These are phyloP conservation scores for Ruditapes philippinarum DNA, from an alignment of 1,140 invertebrate genomes.

Conservation along the genomic window DNA sequence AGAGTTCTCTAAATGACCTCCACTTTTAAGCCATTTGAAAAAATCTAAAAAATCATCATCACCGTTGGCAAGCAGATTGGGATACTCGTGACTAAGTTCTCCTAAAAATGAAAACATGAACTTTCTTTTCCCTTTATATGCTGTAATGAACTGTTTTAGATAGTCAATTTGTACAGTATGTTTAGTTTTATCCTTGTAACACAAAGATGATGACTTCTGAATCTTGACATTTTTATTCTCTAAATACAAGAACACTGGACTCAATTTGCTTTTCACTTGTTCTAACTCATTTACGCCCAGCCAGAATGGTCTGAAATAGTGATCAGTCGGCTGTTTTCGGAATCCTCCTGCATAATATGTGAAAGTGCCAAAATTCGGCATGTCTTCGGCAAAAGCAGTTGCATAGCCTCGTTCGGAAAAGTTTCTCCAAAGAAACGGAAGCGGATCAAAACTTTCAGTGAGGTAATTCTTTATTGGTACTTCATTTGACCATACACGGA, in stretches of 20 bases:
- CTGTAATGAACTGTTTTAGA: slow-evolving; percentile 70
- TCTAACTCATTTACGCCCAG: slow-evolving; percentile 80
- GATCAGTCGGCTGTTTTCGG: slow-evolving; percentile 85
- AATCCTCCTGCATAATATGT: slow-evolving; percentile 87
- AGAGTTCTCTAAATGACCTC: slow-evolving; percentile 87
- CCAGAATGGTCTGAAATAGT: slow-evolving; percentile 86
- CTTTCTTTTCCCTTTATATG: slow-evolving; percentile 67
- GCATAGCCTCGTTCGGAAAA: slow-evolving; percentile 86
- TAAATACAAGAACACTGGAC: slow-evolving; percentile 52
- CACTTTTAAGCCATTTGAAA: slow-evolving; percentile 81
- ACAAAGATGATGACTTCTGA: slow-evolving; percentile 67
- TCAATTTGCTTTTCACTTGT: slow-evolving; percentile 59
- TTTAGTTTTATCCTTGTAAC: slow-evolving; percentile 67
- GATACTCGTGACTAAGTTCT: slow-evolving; percentile 70
- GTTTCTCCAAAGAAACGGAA: slow-evolving; percentile 88
- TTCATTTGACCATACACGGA: slow-evolving; percentile 76
- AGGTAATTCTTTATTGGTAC: slow-evolving; percentile 80
- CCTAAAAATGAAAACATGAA: slow-evolving; percentile 67
- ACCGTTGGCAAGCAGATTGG: slow-evolving; percentile 67
- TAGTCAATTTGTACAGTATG: slow-evolving; percentile 70
- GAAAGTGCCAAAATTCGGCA: slow-evolving; percentile 86
- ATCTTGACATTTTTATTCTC: slow-evolving; percentile 70
- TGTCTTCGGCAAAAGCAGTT: slow-evolving; percentile 88
- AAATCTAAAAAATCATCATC: slow-evolving; percentile 78
- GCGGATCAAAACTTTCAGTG: slow-evolving; percentile 84